Percentiles rank a stretch among this genome's conserved stretches.
Evolutionary conservation across 2,113 vertebrate genomes (phyloP).

Genomic region (Gambusia affinis): DNA sequence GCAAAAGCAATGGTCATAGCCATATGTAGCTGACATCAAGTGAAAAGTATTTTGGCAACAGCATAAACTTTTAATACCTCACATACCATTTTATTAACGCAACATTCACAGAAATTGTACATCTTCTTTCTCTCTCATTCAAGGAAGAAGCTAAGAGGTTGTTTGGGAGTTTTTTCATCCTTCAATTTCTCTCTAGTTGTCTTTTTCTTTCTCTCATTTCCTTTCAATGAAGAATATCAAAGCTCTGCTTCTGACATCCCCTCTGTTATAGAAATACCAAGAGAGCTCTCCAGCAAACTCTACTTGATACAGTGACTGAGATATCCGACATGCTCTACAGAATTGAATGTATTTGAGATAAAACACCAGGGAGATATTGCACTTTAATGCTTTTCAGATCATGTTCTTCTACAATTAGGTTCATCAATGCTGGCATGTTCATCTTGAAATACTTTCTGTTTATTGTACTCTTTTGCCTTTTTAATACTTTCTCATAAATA

Average conservation of each 20-base stretch:
- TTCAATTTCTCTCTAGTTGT: too few relatives aligned
- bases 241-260: conserved; percentile 30
- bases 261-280: conserved; percentile 50
- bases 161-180: too few relatives aligned
- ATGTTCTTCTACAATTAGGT: conserved; percentile 7
- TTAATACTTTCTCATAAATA: not conserved
- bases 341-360: conserved; percentile 18
- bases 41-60: too few relatives aligned
- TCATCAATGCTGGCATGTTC: conserved; percentile 83
- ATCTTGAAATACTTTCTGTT: conserved; percentile 27
- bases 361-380: conserved; percentile 12
- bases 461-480: conserved; percentile 8
- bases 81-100: too few relatives aligned
- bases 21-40: too few relatives aligned
- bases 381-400: conserved; percentile 14
- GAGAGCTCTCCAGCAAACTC: conserved; percentile 33
- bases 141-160: too few relatives aligned
- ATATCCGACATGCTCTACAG: conserved; percentile 8
- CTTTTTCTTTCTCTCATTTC: not conserved
- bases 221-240: not conserved
- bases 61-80: too few relatives aligned
- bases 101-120: too few relatives aligned
- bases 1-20: too few relatives aligned
- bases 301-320: conserved; percentile 33
- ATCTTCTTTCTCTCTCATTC: too few relatives aligned